A percentile compares a stretch with the other conserved stretches of the same genome.
Conservation (phyloP, 2,113 vertebrate genomes). For the Sitta europaea region DNA sequence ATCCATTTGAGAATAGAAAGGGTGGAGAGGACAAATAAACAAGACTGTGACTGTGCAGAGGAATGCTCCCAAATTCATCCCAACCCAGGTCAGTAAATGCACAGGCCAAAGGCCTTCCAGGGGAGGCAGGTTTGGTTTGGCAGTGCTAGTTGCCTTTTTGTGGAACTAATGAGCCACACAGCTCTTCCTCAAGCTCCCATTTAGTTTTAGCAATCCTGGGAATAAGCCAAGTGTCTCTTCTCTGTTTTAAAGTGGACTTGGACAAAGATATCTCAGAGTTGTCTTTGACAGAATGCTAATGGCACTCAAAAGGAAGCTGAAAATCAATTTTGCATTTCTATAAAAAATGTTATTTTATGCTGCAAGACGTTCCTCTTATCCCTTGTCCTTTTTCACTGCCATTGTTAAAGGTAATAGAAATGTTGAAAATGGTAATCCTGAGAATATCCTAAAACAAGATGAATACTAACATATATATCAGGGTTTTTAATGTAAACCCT, state of each 20-base stretch:
- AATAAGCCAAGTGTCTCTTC: neutral
- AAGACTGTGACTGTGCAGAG: neutral
- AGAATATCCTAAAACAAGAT: neutral
- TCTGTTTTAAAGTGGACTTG: neutral
- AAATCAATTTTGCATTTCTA: neutral
- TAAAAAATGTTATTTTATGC: neutral
- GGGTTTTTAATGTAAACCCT: neutral
- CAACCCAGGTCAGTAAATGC: neutral
- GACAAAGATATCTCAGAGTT: neutral
- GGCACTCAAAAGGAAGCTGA: neutral
- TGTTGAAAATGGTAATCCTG: neutral
- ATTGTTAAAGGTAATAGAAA: neutral
- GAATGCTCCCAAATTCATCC: neutral
- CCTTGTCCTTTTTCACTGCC: neutral
- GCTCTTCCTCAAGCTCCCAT: neutral
- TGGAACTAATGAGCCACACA: neutral
- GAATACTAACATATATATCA: neutral
- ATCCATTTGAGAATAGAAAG: neutral
- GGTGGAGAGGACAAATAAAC: neutral
- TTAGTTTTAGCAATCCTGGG: neutral
- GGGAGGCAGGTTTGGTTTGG: neutral
- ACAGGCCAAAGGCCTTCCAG: accelerated
- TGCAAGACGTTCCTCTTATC: neutral
- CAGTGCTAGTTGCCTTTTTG: neutral
- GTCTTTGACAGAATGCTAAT: neutral